Evolutionary conservation across 2,797 vertebrate genomes (phyloP), one percentile per base, ranked within the genome.

Genomic region (Takifugu rubripes): DNA sequence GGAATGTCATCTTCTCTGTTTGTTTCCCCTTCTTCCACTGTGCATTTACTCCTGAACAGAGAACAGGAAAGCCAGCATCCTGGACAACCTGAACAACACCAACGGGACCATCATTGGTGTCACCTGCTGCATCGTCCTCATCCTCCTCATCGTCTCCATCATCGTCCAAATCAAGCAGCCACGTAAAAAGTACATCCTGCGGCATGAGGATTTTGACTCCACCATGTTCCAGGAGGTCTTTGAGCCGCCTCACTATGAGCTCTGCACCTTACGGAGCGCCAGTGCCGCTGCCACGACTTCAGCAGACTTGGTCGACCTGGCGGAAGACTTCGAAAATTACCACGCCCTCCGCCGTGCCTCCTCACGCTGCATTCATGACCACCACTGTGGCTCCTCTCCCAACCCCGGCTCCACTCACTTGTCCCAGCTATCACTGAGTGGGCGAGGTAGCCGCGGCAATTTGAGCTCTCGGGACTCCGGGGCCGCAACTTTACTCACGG

Each of bases 141-240:
- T 98, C 85, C 96, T 99, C 57, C 94, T 99, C 76, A 90, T 95
- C 74, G 79, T 98, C 76, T 99, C 97, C 10, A 91, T 99, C 72
- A 90, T 97, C 57, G 97, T 99, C 70, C 97, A 99, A 87, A 94
- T 99, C 89, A 98, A 97, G 84, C 97, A 99, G 90, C 97, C 97
- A 33, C 94, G 97, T 63, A 99, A 99, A 83, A 99, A 98, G 85
- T 98, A 97, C 81, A 91, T 99, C 72, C 91, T 94, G 79, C 93
- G 94, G 83, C 96, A 94, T 31, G 83, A 96, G 78, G 96, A 98
- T 91, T 96, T 96, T 79, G 97, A 97, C 87, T 95, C 96, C 91
- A 98, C 96, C 60, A 93, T 96, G 76, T 98, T 99, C 82, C 97
- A 98, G 86, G 97, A 99, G 91, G 96, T 98, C 40, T 98, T 98